Base-by-base conservation (phyloP, 1,140 invertebrate species). In the Cheumatopsyche charites region DNA sequence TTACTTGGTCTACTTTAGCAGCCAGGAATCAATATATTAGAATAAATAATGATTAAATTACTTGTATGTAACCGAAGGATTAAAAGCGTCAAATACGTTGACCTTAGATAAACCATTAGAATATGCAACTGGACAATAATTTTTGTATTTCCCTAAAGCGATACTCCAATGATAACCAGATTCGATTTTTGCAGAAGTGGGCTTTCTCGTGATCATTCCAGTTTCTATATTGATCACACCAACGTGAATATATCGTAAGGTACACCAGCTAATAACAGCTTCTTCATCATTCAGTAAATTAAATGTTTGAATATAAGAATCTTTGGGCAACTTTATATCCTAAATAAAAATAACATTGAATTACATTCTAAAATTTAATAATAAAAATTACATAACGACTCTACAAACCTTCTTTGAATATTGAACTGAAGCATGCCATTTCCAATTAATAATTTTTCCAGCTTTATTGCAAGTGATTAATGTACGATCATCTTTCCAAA, bases 361-460 rank as follows among this genome's bases (percentile, higher is more conserved):
- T 9, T 36, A 36, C 3, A 36, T 4, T 36, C 29, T 3, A 36
- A 36, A 36, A 36, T 36, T 36, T 36, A 36, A 4, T 4, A 36
- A 36, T 36, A 4, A 15, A 49, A 13, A 5, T 15, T 13, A 49
- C n/a, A 49, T 5, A 15, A 5, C 3, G 47, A n/a, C 12, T 49
- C 15, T 21, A 19, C 58, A 43, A 3, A 84, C 83, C 74, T 73
- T 78, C 78, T 83, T 80, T 62, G 80, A 77, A 11, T 82, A 79
- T 12, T 83, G 80, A 63, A 79, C 80, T 26, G 80, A 82, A 73
- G 79, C 82, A 49, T 82, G 80, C 81, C 81, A 85, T 15, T 81
- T 84, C 82, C 82, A 85, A 62, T 77, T 79, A 5, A 79, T 81
- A 62, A 85, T 75, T 58, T 73, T 71, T 5, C 83, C 83, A 11